Evolutionary conservation across 2,888 invertebrate species (phyloP).

Genomic region (Synanthedon vespiformis): DNA sequence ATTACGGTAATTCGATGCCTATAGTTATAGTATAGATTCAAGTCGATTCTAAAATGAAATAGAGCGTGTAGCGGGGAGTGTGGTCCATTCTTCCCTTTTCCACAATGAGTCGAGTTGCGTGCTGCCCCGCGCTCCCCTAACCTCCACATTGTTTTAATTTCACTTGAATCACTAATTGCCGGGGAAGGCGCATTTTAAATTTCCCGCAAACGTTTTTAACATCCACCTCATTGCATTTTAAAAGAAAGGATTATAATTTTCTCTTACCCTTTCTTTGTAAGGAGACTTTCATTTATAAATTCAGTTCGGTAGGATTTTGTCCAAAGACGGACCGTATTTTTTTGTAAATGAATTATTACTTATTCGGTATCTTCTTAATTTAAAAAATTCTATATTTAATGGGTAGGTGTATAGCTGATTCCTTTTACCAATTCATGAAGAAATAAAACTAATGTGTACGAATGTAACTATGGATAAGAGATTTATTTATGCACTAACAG

Average conservation of each 20-base stretch:
- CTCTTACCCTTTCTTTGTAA: conserved; percentile 38
- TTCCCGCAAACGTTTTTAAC: conserved; percentile 64
- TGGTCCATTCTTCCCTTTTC: conserved; percentile 26
- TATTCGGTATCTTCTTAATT: too few relatives aligned
- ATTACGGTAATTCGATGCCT: too few relatives aligned
- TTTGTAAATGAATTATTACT: too few relatives aligned
- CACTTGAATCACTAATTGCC: conserved; percentile 63
- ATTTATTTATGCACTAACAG: too few relatives aligned
- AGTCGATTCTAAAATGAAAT: background rate
- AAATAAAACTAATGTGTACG: too few relatives aligned
- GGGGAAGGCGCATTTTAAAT: conserved; percentile 58
- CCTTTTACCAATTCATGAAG: too few relatives aligned
- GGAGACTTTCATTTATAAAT: conserved; percentile 55
- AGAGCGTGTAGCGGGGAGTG: conserved; percentile 12
- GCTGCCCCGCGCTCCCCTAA: conserved; percentile 23
- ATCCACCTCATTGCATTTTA: conserved; percentile 70
- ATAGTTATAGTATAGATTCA: conserved; percentile 4
- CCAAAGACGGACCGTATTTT: background rate
- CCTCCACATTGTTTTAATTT: conserved; percentile 63
- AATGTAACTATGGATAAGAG: too few relatives aligned
- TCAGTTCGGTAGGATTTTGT: conserved; percentile 22
- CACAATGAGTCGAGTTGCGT: conserved; percentile 28
- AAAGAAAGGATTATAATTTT: conserved; percentile 68
- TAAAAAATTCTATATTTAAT: too few relatives aligned
- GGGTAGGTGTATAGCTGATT: too few relatives aligned